A percentile compares a stretch with the other conserved stretches of the same genome.
These are phyloP conservation scores for Cyanoderma ruficeps DNA, from an alignment of 2,113 vertebrate species.

Conservation along the genomic window DNA sequence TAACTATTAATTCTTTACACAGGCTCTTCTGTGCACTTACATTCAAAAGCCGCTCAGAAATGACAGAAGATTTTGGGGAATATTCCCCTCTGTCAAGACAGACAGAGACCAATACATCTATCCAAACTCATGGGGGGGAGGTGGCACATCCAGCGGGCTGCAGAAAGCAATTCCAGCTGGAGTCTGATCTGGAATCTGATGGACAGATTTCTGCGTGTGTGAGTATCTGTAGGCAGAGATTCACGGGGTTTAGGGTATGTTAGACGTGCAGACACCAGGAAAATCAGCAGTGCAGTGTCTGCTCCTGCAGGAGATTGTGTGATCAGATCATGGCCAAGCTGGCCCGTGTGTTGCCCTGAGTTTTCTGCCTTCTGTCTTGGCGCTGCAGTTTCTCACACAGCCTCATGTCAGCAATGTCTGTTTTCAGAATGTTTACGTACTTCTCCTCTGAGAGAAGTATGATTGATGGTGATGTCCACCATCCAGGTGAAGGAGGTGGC, in stretches of 20 bases:
- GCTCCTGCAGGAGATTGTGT: neutral
- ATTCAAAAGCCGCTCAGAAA: neutral
- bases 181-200: neutral
- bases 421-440: no score
- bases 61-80: neutral
- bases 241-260: accelerated
- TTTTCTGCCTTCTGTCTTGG: no score
- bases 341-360: neutral
- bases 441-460: no score
- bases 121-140: neutral
- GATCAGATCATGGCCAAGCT: neutral
- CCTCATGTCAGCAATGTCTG: no score
- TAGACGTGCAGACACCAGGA: neutral
- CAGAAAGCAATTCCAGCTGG: neutral
- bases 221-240: neutral
- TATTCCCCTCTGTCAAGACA: neutral
- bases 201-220: neutral
- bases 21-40: no score
- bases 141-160: neutral
- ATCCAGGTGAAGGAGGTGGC: no score
- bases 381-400: no score
- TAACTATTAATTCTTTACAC: neutral
- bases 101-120: neutral
- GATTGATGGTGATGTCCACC: no score
- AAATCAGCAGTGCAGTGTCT: neutral